A percentile compares a stretch with the other conserved stretches of the same genome.
Evolutionary conservation across 2,113 vertebrate species (phyloP).

Genomic region (Oenanthe melanoleuca): DNA sequence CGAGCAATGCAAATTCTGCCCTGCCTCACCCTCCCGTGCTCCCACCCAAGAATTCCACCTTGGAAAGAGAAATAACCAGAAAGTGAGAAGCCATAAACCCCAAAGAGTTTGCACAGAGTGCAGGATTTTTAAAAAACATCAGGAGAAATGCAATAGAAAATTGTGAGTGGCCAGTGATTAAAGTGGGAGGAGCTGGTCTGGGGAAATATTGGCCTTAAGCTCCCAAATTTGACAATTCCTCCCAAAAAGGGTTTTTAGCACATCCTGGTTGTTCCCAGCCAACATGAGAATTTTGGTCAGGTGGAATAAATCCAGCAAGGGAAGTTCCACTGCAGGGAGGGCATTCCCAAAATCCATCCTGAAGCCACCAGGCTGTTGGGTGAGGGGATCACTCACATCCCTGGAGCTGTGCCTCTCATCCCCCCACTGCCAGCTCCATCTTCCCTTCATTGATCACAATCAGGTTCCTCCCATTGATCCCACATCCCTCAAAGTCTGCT

Average conservation of each 20-base stretch:
- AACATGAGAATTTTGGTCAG: not conserved
- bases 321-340: not conserved
- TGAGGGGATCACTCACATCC: accelerated
- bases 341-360: not conserved
- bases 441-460: constrained; percentile 29
- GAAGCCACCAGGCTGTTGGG: not conserved
- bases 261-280: not conserved
- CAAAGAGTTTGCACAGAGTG: not conserved
- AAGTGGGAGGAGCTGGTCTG: not conserved
- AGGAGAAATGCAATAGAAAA: not conserved
- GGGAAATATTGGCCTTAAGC: not conserved
- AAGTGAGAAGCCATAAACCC: not conserved
- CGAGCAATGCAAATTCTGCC: not conserved
- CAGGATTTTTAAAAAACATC: not conserved
- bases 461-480: constrained; percentile 35
- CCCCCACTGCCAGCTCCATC: not conserved
- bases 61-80: not conserved
- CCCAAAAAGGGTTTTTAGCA: accelerated
- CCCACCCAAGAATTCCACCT: not conserved
- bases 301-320: not conserved
- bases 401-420: not conserved
- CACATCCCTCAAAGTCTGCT: constrained; percentile 23
- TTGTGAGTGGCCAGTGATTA: not conserved
- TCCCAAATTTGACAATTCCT: not conserved
- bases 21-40: not conserved